phyloP scores from a whole-genome alignment of 92 coral and sea anemone species.

The Zoanthus gigantus region DNA sequence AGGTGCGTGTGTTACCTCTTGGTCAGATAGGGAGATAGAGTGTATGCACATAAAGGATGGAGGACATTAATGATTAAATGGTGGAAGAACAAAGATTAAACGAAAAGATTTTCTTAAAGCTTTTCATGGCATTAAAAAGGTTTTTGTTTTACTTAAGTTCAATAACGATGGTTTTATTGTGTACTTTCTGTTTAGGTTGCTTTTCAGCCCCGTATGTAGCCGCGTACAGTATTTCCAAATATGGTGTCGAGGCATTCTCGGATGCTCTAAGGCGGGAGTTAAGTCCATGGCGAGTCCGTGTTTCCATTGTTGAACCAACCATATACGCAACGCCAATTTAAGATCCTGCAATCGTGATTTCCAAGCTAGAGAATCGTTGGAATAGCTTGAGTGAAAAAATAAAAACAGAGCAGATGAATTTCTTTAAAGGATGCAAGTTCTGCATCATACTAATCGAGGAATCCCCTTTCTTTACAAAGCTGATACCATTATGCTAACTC shows the following conservation, averaged over 20 bases:
- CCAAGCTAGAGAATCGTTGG: conserved; percentile 49
- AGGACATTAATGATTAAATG: too few relatives aligned
- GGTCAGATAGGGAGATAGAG: too few relatives aligned
- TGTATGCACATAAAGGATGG: too few relatives aligned
- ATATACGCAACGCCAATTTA: conserved; percentile 54
- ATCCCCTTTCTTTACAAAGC: too few relatives aligned
- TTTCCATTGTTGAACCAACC: conserved; percentile 54
- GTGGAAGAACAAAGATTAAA: too few relatives aligned
- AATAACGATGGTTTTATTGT: too few relatives aligned
- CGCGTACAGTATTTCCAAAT: conserved; percentile 50
- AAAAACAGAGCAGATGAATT: conserved; percentile 42
- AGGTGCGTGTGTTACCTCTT: too few relatives aligned
- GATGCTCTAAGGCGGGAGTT: conserved; percentile 62
- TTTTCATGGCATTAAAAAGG: too few relatives aligned
- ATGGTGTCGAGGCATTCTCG: conserved; percentile 65
- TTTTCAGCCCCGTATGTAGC: conserved; percentile 53
- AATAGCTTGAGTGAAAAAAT: conserved; percentile 52
- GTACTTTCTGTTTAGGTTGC: conserved; percentile 38
- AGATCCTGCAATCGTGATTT: not conserved
- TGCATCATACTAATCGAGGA: not conserved
- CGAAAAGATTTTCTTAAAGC: too few relatives aligned
- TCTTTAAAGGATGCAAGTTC: conserved; percentile 47
- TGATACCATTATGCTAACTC: too few relatives aligned
- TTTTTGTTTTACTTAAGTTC: too few relatives aligned
- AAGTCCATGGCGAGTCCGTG: conserved; percentile 41